Base-by-base conservation (phyloP, 2,113 vertebrate genomes). In the Bambusicola thoracicus region DNA sequence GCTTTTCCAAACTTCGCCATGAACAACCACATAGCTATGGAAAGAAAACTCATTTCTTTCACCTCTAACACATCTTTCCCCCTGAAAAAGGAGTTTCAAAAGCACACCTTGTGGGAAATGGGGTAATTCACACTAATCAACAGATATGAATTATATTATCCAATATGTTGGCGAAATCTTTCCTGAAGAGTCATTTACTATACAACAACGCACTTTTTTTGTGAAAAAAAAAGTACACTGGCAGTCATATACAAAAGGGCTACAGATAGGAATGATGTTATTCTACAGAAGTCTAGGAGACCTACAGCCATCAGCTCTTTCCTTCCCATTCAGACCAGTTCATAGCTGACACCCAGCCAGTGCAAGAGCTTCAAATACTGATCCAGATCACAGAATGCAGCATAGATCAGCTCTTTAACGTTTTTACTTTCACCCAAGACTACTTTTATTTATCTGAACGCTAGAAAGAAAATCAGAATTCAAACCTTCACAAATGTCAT, bases 401-500 rank as follows among this genome's bases (percentile, higher is more conserved):
- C 14, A 13, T 81, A 69, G 4, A 51, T 63, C 27, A 86, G 6
- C 65, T 58, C 7, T 66, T 58, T 41, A 55, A 34, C 1, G 1
- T 51, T 44, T 74, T 81, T 74, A 11, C 8, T 70, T 82, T 55
- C 43, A 67, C 21, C 53, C 6, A 70, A 86, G 48, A 78, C 36
- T 29, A 59, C 3, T 9, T 58, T 24, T 61, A n/a, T 32, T 72
- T 44, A 91, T 10, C 5, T 68, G 65, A 81, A 51, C 29, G 67
- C 29, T n/a, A 19, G 80, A 63, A 90, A 92, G 44, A 69, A 68
- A 76, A 69, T 46, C 2, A 81, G 87, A 84, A 88, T 61, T 65
- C 91, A 73, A 93, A 97, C 99, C 98, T 99, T 98, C 69, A 98
- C 98, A 97, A 99, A 99, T 38, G 92, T 66, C 75, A 96, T 95